Evolutionary conservation across 2,113 vertebrate species (phyloP), one percentile per base, ranked within the genome.

Genomic region (Pangasianodon hypophthalmus): DNA sequence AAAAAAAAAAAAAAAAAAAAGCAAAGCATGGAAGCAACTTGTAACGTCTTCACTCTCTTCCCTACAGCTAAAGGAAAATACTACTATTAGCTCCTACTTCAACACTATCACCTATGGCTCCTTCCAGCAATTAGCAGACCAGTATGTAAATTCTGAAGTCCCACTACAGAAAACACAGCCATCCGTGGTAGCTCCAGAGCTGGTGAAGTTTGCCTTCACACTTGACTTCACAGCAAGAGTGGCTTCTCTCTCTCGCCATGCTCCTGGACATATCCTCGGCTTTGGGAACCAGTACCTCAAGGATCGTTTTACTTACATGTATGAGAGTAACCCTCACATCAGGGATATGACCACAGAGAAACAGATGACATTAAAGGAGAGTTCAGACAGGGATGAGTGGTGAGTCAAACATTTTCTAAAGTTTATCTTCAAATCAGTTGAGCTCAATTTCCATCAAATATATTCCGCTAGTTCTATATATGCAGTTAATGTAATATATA

Each of bases 121-220:
- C 90, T 98, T 99, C 95, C 95, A 95, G 94, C 94, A 92, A 92
- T 71, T 99, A 93, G 96, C 95, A 0, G 96, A 97, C 3, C 95
- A 92, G 32, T 97, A 98, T 0, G 92, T 95, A 16, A 93, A 88
- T 77, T 93, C 87, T 18, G 96, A 95, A 64, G 84, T 94, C 84
- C 37, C 37, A 0, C 5, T 91, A 90, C 37, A 91, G 0, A 77
- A 62, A 37, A 77, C 90, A 0, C 6, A 86, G 0, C 4, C 88
- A 7, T 92, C 92, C 14, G 0, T 94, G 0, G 93, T 94, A 3
- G 96, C 95, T 0, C 95, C 95, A 0, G 92, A 96, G 18, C 94
- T 97, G 91, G 94, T 97, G 46, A 95, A 95, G 88, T 94, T 97
- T 92, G 97, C 96, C 19, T 97, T 97, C 29, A 93, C 96, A 0